phyloP scores from a whole-genome alignment of 2,888 invertebrate genomes.

The Cheilosia variabilis region DNA sequence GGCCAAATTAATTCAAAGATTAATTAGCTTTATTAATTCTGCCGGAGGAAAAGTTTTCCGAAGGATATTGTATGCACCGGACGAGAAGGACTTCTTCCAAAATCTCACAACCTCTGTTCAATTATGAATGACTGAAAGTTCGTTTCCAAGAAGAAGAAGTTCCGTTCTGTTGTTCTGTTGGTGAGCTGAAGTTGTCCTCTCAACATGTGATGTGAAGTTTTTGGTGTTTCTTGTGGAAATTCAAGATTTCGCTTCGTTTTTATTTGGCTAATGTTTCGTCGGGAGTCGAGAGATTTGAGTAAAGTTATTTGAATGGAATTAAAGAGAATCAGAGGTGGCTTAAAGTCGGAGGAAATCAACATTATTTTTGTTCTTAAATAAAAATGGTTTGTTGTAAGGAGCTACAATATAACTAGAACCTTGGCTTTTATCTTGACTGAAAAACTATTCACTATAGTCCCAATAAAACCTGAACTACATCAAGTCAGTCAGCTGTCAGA shows the following conservation, averaged over 20 bases:
- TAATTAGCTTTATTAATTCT: slow-evolving; percentile 62
- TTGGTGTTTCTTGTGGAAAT: background rate
- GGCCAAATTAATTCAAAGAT: slow-evolving; percentile 59
- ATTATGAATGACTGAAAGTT: slow-evolving; percentile 63
- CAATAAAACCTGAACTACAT: too few species aligned
- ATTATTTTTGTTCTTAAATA: too few species aligned
- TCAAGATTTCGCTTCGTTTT: background rate
- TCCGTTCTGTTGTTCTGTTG: slow-evolving; percentile 36
- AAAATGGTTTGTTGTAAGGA: too few species aligned
- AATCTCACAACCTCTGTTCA: slow-evolving; percentile 49
- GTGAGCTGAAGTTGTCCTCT: slow-evolving; percentile 42
- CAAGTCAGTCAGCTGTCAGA: too few species aligned
- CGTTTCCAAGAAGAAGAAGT: slow-evolving; percentile 57
- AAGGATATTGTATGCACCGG: slow-evolving; percentile 42
- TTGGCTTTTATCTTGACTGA: too few species aligned
- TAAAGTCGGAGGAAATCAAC: background rate
- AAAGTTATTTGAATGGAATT: slow-evolving; percentile 8
- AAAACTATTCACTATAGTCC: too few species aligned
- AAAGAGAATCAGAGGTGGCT: background rate
- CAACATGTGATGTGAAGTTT: slow-evolving; percentile 51
- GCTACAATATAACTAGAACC: too few species aligned
- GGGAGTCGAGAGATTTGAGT: slow-evolving; percentile 2
- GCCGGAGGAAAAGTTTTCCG: slow-evolving; percentile 22
- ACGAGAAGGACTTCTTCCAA: slow-evolving; percentile 6
- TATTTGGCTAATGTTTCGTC: slow-evolving; percentile 2